Evolutionary conservation across 2,113 vertebrate genomes (phyloP).

Genomic region (Hippotragus niger): DNA sequence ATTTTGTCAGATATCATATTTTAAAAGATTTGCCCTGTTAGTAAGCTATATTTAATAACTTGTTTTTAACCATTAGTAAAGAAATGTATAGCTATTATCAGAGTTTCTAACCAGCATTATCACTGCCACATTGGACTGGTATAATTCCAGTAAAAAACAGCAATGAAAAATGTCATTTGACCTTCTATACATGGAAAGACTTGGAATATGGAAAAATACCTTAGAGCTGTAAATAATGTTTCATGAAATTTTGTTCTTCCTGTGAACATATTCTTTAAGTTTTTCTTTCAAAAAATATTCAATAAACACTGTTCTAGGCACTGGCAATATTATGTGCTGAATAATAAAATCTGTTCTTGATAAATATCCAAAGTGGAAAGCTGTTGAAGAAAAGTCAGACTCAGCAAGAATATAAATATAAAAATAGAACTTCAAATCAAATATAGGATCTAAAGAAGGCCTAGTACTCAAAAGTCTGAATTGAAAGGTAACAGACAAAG

Average conservation of each 20-base stretch:
- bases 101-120: neutral
- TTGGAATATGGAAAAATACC: neutral
- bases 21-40: neutral
- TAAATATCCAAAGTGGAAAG: neutral
- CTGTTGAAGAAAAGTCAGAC: neutral
- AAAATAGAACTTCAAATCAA: neutral
- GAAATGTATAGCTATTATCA: neutral
- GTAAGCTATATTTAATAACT: neutral
- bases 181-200: neutral
- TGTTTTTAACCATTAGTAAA: neutral
- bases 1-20: neutral
- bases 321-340: neutral
- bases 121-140: neutral
- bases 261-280: neutral
- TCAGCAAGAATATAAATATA: conserved; percentile 14
- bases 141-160: neutral
- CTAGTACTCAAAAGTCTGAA: neutral
- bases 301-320: neutral
- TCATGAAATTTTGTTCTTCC: neutral
- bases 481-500: neutral
- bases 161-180: neutral
- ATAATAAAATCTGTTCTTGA: neutral
- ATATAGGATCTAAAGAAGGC: neutral
- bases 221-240: neutral
- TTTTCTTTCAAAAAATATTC: neutral